Evolutionary conservation across 1,140 invertebrate genomes (phyloP).

Genomic region (Diploscapter pachys): DNA sequence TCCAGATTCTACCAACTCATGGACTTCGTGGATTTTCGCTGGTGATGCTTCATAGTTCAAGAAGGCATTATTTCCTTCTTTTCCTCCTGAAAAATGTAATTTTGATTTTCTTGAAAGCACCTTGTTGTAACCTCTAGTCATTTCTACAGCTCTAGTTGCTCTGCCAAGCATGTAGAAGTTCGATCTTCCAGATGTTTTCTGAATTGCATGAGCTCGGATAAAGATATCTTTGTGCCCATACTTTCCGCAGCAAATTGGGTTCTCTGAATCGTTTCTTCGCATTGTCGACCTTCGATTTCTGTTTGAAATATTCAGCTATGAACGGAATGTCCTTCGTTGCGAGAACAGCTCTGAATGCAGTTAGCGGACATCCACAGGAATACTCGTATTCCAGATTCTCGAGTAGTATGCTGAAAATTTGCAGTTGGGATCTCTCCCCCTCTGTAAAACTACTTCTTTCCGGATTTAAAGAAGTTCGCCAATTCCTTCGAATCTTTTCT

Average conservation of each 20-base stretch:
- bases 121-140: constrained; percentile 43
- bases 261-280: constrained; percentile 17
- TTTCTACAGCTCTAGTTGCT: constrained; percentile 56
- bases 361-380: constrained; percentile 1
- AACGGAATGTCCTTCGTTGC: constrained; percentile 19
- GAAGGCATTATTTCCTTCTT: constrained; percentile 64
- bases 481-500: constrained; percentile 28
- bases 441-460: constrained; percentile 25
- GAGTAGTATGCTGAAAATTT: constrained; percentile 16
- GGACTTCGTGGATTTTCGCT: neutral
- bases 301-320: constrained; percentile 23
- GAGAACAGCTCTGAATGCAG: constrained; percentile 7
- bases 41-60: constrained; percentile 55
- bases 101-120: too few relatives aligned
- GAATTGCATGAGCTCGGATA: constrained; percentile 23
- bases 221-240: neutral
- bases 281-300: constrained; percentile 17
- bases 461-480: constrained; percentile 28
- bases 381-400: constrained; percentile 16
- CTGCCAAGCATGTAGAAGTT: constrained; percentile 60
- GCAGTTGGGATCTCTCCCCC: neutral
- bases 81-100: constrained; percentile 46
- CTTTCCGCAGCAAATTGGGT: constrained; percentile 30
- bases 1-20: neutral
- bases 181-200: constrained; percentile 49